These are phyloP conservation scores for Dicrostonyx torquatus DNA, from an alignment of 2,797 vertebrate genomes.

Conservation along the genomic window DNA sequence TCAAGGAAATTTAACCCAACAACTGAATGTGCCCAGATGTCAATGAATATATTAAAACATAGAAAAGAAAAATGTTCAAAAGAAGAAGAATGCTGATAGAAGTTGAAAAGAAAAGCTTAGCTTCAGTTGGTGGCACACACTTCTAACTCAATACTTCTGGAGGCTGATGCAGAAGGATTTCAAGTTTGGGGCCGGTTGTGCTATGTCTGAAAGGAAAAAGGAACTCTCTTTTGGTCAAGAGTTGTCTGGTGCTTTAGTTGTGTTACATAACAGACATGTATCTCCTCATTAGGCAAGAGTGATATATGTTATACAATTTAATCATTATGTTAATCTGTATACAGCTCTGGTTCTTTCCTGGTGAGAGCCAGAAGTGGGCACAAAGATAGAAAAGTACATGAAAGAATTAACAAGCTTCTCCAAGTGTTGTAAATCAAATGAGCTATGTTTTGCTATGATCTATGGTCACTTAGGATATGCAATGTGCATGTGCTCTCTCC, in stretches of 20 bases:
- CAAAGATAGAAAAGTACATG: neutral
- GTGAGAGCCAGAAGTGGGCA: neutral
- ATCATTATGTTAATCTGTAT: conserved; percentile 31
- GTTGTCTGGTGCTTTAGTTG: neutral
- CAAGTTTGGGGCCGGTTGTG: no score
- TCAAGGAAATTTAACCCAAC: neutral
- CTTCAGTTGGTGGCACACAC: neutral
- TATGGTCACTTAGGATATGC: neutral
- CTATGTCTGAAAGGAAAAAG: neutral
- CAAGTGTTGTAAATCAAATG: neutral
- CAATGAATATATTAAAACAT: neutral
- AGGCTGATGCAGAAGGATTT: neutral
- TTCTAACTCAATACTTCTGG: neutral
- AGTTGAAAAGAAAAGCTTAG: neutral
- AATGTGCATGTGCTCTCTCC: neutral
- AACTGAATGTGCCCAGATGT: neutral
- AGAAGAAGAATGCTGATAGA: neutral
- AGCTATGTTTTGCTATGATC: neutral
- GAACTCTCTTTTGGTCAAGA: neutral
- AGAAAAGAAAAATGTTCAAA: neutral
- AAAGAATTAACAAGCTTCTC: neutral
- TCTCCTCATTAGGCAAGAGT: neutral
- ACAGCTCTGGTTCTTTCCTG: neutral
- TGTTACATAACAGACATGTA: neutral
- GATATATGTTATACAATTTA: neutral